Evolutionary conservation across 1,140 invertebrate species (phyloP).

Genomic region (Rhizoglyphus robini): DNA sequence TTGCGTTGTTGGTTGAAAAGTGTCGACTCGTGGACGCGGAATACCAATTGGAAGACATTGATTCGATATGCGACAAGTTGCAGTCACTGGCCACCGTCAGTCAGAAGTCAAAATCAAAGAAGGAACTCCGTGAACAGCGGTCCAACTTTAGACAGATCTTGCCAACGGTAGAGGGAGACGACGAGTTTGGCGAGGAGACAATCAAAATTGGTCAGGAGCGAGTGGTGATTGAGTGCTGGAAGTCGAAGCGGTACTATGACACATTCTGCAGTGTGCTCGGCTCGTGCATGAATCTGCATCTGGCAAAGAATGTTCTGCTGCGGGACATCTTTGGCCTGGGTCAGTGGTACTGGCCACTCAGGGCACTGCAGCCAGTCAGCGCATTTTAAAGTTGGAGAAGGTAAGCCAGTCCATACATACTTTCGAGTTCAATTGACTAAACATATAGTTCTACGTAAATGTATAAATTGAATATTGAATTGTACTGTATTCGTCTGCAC

Average conservation of each 20-base stretch:
- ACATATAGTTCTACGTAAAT: too few relatives aligned
- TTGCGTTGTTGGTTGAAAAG: constrained; percentile 48
- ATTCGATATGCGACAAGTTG: constrained; percentile 41
- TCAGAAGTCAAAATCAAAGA: constrained; percentile 90
- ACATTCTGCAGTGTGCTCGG: constrained; percentile 58
- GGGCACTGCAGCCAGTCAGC: constrained; percentile 36
- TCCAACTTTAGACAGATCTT: constrained; percentile 78
- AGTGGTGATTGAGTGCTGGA: constrained; percentile 60
- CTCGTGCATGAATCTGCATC: constrained; percentile 68
- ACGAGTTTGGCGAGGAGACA: constrained; percentile 51
- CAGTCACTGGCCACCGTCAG: constrained; percentile 68
- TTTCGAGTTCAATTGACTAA: too few relatives aligned
- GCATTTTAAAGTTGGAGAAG: constrained; percentile 52
- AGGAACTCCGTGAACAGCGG: constrained; percentile 74
- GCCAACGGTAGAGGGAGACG: constrained; percentile 52
- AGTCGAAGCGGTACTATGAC: constrained; percentile 58
- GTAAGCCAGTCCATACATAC: too few relatives aligned
- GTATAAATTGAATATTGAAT: too few relatives aligned
- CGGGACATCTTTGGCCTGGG: constrained; percentile 69
- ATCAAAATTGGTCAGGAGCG: constrained; percentile 55
- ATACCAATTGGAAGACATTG: constrained; percentile 32
- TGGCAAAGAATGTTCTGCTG: constrained; percentile 60
- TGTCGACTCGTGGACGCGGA: constrained; percentile 8
- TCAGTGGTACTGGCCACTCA: constrained; percentile 40
- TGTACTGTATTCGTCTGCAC: too few relatives aligned